These are phyloP conservation scores for Macrobrachium rosenbergii DNA, from an alignment of 1,140 invertebrate genomes.

Conservation along the genomic window DNA sequence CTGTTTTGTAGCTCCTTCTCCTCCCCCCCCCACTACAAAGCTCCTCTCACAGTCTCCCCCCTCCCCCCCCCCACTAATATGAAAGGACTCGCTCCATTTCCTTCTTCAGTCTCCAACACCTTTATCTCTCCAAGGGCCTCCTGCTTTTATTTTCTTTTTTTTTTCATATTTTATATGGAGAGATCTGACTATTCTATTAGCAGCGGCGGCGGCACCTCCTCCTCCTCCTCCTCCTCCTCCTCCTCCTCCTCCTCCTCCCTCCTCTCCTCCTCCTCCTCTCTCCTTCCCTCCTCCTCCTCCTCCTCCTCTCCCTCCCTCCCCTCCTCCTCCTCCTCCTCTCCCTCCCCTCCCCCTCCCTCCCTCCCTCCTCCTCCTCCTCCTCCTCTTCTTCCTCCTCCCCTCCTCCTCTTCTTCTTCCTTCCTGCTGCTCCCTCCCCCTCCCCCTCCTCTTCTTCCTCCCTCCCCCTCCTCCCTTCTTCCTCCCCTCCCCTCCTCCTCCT, in stretches of 20 bases:
- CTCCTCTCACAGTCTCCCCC: no score
- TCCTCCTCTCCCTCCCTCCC: background rate
- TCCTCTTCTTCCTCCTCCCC: background rate
- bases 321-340: background rate
- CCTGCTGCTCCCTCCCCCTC: background rate
- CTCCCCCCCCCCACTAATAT: no score
- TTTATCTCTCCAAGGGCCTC: background rate
- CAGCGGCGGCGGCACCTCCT: no score
- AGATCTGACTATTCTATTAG: no score
- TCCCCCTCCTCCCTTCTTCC: background rate
- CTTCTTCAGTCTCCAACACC: no score
- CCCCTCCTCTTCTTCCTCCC: background rate
- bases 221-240: background rate
- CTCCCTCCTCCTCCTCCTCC: background rate
- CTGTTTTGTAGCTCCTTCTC: no score
- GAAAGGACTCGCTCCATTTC: no score
- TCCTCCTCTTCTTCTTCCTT: background rate
- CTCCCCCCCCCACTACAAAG: no score
- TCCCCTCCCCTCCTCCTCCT: no score
- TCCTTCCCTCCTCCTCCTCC: background rate
- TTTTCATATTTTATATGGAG: no score
- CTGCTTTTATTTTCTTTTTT: no score
- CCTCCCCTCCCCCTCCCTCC: background rate
- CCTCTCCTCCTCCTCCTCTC: background rate
- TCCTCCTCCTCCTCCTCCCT: background rate